A percentile compares a stretch with the other conserved stretches of the same genome.
Evolutionary conservation across 2,113 vertebrate genomes (phyloP).

Genomic region (Leiothrix lutea): DNA sequence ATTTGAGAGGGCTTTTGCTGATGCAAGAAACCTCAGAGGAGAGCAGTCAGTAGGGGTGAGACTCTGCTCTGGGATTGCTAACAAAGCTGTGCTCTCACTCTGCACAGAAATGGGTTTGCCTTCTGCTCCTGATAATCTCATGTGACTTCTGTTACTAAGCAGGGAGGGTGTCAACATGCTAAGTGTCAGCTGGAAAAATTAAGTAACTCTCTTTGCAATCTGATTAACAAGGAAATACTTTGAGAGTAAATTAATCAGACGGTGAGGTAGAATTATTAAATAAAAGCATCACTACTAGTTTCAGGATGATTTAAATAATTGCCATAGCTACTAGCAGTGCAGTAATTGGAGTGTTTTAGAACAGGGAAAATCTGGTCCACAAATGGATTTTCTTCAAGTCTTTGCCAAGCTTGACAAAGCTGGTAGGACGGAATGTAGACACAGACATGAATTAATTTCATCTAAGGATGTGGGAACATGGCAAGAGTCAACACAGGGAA

Average conservation of each 20-base stretch:
- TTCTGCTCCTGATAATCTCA: slow-evolving; percentile 11
- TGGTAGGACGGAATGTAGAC: not conserved
- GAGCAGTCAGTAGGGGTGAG: not conserved
- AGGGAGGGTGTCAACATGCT: not conserved
- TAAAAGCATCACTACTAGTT: not conserved
- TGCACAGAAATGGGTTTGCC: not conserved
- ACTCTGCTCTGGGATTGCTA: not conserved
- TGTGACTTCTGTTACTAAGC: slow-evolving; percentile 43
- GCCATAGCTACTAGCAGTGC: not conserved
- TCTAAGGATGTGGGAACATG: not conserved
- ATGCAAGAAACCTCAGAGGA: slow-evolving; percentile 11
- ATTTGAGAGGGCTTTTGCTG: slow-evolving; percentile 5
- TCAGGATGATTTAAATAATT: slow-evolving; percentile 11
- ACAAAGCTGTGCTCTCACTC: not conserved
- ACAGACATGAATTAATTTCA: not conserved
- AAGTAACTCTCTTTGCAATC: not conserved
- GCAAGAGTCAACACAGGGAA: not conserved
- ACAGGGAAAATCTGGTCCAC: not conserved
- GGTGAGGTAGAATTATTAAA: not conserved
- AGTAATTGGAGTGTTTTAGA: not conserved
- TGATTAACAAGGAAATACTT: slow-evolving; percentile 25
- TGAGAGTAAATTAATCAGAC: not conserved
- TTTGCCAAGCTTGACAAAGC: not conserved
- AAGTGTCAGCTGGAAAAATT: slow-evolving; percentile 28
- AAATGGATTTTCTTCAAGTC: not conserved